Conservation (phyloP, 1,140 invertebrate genomes). For the Drepana arcuata region DNA sequence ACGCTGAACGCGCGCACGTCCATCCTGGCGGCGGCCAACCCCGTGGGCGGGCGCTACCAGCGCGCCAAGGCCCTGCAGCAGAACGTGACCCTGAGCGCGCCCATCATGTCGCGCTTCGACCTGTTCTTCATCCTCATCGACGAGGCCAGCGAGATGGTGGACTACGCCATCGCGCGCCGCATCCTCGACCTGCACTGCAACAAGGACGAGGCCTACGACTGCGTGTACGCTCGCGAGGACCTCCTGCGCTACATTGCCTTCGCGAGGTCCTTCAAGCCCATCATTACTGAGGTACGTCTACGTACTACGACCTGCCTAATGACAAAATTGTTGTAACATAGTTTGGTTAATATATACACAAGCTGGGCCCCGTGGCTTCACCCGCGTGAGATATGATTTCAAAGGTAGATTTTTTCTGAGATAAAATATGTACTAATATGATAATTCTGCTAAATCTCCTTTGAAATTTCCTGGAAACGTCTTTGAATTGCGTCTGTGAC, state of each 20-base stretch:
- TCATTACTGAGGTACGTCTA: slow-evolving; percentile 78
- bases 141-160: slow-evolving; percentile 74
- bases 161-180: slow-evolving; percentile 91
- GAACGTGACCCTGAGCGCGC: slow-evolving; percentile 94
- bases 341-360: no score
- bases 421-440: no score
- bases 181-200: slow-evolving; percentile 96
- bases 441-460: no score
- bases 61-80: slow-evolving; percentile 94
- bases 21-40: slow-evolving; percentile 98
- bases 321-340: slow-evolving; percentile 6
- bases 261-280: slow-evolving; percentile 96
- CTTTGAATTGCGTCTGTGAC: no score
- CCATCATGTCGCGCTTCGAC: slow-evolving; percentile 99
- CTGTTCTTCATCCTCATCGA: slow-evolving; percentile 96
- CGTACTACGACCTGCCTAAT: no score
- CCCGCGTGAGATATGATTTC: no score
- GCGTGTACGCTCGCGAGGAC: slow-evolving; percentile 88
- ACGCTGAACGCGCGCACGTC: slow-evolving; percentile 98
- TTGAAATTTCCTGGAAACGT: no score
- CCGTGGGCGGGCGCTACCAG: slow-evolving; percentile 97
- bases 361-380: no score
- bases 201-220: slow-evolving; percentile 81
- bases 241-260: slow-evolving; percentile 96
- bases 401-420: background rate